Percentiles rank a stretch among this genome's conserved stretches.
Evolutionary conservation across 2,888 invertebrate genomes (phyloP).

Genomic region (Aethes cnicana): DNA sequence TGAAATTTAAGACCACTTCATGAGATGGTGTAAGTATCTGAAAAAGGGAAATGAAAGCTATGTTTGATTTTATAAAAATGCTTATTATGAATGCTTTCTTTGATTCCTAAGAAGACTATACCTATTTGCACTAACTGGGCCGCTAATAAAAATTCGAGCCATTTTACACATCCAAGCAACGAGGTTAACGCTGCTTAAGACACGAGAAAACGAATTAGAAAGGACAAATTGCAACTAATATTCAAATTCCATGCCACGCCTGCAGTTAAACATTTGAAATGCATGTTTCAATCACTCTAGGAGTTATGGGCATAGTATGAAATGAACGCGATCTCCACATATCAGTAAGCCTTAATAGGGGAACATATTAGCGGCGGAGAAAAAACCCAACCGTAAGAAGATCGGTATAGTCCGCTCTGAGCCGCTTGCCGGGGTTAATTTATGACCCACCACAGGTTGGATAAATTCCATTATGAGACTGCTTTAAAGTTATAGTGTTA

Average conservation of each 20-base stretch:
- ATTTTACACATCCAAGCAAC: too few species aligned
- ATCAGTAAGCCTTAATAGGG: slow-evolving; percentile 56
- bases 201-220: slow-evolving; percentile 33
- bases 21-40: too few species aligned
- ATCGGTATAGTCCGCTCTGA: slow-evolving; percentile 38
- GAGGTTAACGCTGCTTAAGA: too few species aligned
- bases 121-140: too few species aligned
- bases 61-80: neutral
- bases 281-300: slow-evolving; percentile 68
- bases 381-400: slow-evolving; percentile 51
- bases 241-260: slow-evolving; percentile 46
- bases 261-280: slow-evolving; percentile 41
- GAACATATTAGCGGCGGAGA: slow-evolving; percentile 63
- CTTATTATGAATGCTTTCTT: too few species aligned
- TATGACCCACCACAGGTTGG: too few species aligned
- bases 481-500: too few species aligned
- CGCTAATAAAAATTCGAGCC: too few species aligned
- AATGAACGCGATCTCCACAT: slow-evolving; percentile 55
- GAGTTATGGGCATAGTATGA: slow-evolving; percentile 63
- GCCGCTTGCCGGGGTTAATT: neutral
- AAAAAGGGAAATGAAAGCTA: too few species aligned
- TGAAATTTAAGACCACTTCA: too few species aligned
- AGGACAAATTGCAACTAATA: slow-evolving; percentile 41
- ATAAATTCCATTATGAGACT: too few species aligned
- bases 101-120: too few species aligned